A percentile compares a stretch with the other conserved stretches of the same genome.
Conservation (phyloP, 2,113 vertebrate genomes). For the Leptodactylus fuscus region DNA sequence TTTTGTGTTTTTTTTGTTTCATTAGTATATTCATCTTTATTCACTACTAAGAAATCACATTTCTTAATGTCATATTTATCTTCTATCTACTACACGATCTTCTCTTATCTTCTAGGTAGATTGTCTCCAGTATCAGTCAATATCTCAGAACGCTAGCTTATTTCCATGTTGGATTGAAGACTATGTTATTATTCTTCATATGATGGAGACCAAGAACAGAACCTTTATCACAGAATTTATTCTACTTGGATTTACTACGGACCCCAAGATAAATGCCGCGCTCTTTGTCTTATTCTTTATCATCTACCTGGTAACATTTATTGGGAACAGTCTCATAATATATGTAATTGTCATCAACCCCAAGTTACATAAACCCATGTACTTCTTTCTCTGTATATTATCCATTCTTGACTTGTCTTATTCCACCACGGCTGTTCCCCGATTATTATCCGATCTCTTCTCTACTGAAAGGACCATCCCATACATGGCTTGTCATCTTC, state of each 20-base stretch:
- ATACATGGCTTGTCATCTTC: not conserved
- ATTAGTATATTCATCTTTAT: too few relatives aligned
- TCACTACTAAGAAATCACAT: too few relatives aligned
- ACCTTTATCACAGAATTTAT: not conserved
- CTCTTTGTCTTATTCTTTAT: not conserved
- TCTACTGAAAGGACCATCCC: not conserved
- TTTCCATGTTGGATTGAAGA: too few relatives aligned
- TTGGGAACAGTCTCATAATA: not conserved
- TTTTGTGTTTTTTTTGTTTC: too few relatives aligned
- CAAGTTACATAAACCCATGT: not conserved
- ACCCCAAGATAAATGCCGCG: not conserved
- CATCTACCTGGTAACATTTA: not conserved
- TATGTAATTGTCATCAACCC: not conserved
- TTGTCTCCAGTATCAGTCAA: too few relatives aligned
- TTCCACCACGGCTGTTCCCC: not conserved
- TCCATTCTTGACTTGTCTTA: slow-evolving; percentile 11
- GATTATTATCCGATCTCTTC: slow-evolving; percentile 3
- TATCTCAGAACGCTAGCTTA: too few relatives aligned
- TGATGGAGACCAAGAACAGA: not conserved
- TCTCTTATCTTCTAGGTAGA: too few relatives aligned
- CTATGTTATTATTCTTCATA: too few relatives aligned
- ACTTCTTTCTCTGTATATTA: not conserved
- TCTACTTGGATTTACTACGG: not conserved
- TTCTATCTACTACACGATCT: too few relatives aligned
- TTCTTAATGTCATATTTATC: too few relatives aligned